Evolutionary conservation across 2,113 vertebrate species (phyloP), one percentile per base, ranked within the genome.

Genomic region (Corythornis cristatus): DNA sequence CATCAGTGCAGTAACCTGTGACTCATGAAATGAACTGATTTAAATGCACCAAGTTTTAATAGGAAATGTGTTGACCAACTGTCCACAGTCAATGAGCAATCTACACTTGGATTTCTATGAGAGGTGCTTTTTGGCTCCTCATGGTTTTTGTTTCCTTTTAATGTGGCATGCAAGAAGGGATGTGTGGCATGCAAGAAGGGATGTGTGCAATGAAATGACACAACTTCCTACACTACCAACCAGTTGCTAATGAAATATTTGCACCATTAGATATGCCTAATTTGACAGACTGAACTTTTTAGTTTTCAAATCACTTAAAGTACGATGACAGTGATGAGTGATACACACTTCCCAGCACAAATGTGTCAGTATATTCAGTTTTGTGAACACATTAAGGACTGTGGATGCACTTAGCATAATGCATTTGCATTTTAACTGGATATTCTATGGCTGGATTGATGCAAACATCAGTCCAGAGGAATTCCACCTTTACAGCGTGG

Each of bases 111-210:
- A 58, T 81, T 90, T 77, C 61, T 67, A 5, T 21, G 23, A 65
- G 48, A 29, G 9, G 48, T 35, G 86, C 33, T 54, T 60, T 80
- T 77, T 35, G 79, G 57, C 45, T n/a, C 86, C 29, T 91, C 56
- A 6, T 40, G 26, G 29, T 1, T 91, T 90, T 92, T 86, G 43
- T 78, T 95, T 93, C 88, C 29, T 91, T 83, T 92, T 35, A 86
- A 80, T 72, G 76, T 68, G 57, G 19, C 0, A 0, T 67, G 65
- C 28, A 60, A 71, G 72, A 80, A 88, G 61, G 15, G 51, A 51
- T 81, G 83, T 48, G 61, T 86, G 68, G 37, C 37, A 0, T 66
- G 64, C 26, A 58, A 70, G 72, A 80, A 88, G 61, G 15, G 51
- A 51, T 81, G 83, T 48, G 61, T 86, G 68, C 70, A 71, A 25